Base-by-base conservation (phyloP, 1,140 invertebrate genomes). In the Trachymyrmex cornetzi region DNA sequence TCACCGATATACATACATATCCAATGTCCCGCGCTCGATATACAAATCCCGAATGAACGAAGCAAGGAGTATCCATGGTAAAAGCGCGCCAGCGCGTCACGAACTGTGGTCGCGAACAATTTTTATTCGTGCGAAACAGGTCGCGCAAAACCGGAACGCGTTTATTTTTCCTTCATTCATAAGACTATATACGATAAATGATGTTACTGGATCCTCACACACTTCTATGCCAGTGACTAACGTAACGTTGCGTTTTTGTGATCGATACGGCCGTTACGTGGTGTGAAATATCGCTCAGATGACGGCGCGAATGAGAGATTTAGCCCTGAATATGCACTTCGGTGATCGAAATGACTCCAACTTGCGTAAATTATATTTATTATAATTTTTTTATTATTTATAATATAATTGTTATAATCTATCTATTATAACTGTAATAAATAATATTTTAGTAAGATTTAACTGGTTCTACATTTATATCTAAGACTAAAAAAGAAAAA, bases 161-260 rank as follows among this genome's bases (percentile, higher is more conserved):
- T 59, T 77, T 90, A 87, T 89, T 87, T 91, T 90, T 86, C 89
- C 80, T 79, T 81, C 77, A 89, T 91, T 87, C 75, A 82, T 63
- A 66, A 67, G 69, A 64, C 79, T 27, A 50, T 34, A 44, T n/a
- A 72, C 81, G 59, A 79, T 84, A 90, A 89, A 87, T 72, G 84
- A 79, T 64, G 53, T 86, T 84, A 48, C 61, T 4, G 48, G 19
- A 87, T 53, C 34, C 12, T 38, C 38, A 38, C 59, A 61, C 53
- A 16, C 61, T 50, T 69, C 14, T 16, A 16, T 3, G 14, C 30
- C 14, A 7, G 7, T 22, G 61, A 27, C 38, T 30, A 44, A 61
- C 66, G 59, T 30, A 34, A 27, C 22, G 24, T n/a, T 22, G 57
- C 38, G 22, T 77, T 84, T 86, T 77, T 84, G 55, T 75, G 55